These are phyloP conservation scores for Drosophila micromelanica DNA, from an alignment of 1,140 invertebrate genomes.

Conservation along the genomic window DNA sequence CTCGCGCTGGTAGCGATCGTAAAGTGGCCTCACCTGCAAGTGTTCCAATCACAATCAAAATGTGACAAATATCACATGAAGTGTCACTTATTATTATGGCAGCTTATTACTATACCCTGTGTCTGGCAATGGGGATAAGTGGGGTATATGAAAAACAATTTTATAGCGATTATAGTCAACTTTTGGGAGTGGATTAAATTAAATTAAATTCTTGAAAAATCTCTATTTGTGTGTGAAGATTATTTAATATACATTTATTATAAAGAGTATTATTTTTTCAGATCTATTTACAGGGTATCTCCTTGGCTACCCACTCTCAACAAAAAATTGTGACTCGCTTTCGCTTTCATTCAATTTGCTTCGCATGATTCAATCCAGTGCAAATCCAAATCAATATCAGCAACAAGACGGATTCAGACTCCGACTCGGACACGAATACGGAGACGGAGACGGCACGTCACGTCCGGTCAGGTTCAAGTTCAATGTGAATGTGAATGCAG, in stretches of 20 bases:
- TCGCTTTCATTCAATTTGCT: conserved; percentile 65
- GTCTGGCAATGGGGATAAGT: too few species aligned
- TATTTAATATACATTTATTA: too few species aligned
- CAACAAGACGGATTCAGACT: neutral
- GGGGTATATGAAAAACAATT: too few species aligned
- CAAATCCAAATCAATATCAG: conserved; percentile 15
- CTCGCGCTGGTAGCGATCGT: conserved; percentile 85
- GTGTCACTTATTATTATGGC: conserved; percentile 2
- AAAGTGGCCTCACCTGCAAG: conserved; percentile 84
- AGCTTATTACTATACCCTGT: conserved; percentile 1
- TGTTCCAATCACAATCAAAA: neutral
- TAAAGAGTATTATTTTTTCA: too few species aligned
- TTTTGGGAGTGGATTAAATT: too few species aligned
- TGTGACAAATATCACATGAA: conserved; percentile 9
- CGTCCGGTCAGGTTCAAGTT: conserved; percentile 76
- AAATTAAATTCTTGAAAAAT: too few species aligned
- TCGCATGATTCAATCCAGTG: conserved; percentile 27
- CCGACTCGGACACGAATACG: neutral
- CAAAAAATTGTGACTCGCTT: conserved; percentile 33
- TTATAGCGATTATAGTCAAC: too few species aligned
- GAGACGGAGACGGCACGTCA: conserved; percentile 33
- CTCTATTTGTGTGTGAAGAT: too few species aligned
- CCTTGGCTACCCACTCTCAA: too few species aligned
- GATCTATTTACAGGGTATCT: too few species aligned
- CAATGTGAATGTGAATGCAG: conserved; percentile 61